Conservation (phyloP, 2,888 invertebrate species). For the Melieria picta region DNA sequence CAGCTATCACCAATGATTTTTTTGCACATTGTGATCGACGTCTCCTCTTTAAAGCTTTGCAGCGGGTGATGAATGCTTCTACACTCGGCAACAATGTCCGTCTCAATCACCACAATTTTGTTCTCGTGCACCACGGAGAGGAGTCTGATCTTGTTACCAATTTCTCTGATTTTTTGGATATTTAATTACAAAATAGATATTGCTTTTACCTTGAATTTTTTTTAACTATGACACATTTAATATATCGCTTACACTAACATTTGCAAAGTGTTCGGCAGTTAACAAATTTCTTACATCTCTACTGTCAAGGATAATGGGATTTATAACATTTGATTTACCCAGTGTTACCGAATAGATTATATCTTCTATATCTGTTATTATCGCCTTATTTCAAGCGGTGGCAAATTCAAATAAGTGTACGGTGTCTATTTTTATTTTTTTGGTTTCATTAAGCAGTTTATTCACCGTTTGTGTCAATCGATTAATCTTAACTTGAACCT, state of each 20-base stretch:
- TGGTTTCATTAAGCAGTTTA: too few species aligned
- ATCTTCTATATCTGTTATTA: too few species aligned
- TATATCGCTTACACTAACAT: conserved; percentile 24
- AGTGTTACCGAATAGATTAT: too few species aligned
- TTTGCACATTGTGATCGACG: conserved; percentile 4
- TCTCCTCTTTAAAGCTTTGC: too few species aligned
- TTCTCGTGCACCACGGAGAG: conserved; percentile 7
- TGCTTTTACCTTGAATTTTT: conserved; percentile 23
- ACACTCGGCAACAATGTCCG: conserved; percentile 10
- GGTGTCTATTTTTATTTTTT: too few species aligned
- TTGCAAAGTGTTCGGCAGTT: conserved; percentile 15
- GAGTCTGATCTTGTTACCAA: conserved; percentile 7
- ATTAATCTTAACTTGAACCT: too few species aligned
- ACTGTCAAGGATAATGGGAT: conserved; percentile 8
- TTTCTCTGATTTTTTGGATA: conserved; percentile 16
- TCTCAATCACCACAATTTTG: background rate
- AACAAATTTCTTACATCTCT: background rate
- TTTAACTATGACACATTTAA: conserved; percentile 19
- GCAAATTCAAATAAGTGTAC: too few species aligned
- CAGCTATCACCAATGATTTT: background rate
- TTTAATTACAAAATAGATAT: conserved; percentile 18
- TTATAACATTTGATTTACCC: too few species aligned
- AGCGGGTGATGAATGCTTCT: background rate
- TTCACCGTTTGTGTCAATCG: too few species aligned
- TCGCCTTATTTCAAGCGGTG: too few species aligned